These are phyloP conservation scores for Alligator mississippiensis DNA, from an alignment of 2,113 vertebrate species.

Conservation along the genomic window DNA sequence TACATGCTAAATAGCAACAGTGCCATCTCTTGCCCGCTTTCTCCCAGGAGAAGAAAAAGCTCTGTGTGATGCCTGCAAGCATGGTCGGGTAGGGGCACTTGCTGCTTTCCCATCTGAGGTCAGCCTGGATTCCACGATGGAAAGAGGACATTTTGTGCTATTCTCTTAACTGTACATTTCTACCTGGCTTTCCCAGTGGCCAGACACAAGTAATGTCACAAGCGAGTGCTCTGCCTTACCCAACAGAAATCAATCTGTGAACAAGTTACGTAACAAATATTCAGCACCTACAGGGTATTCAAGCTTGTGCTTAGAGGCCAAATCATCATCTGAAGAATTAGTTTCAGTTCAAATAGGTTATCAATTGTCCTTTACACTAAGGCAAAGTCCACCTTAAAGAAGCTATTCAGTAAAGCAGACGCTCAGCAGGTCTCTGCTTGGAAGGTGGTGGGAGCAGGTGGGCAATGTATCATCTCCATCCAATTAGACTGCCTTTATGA, in stretches of 20 bases:
- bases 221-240: background rate
- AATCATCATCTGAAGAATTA: background rate
- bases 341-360: background rate
- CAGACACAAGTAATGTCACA: background rate
- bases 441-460: background rate
- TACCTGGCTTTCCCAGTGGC: background rate
- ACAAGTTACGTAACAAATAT: background rate
- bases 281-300: rapidly evolving
- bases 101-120: background rate
- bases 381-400: background rate
- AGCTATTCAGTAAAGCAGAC: background rate
- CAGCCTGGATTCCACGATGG: rapidly evolving
- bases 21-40: rapidly evolving
- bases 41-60: background rate
- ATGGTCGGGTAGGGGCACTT: background rate
- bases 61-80: rapidly evolving
- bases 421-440: background rate
- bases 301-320: background rate
- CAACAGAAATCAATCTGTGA: rapidly evolving
- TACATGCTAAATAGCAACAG: too few species aligned
- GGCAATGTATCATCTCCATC: too few species aligned
- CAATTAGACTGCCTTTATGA: too few species aligned
- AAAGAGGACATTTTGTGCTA: background rate
- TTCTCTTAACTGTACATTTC: background rate
- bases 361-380: background rate